Evolutionary conservation across 2,113 vertebrate species (phyloP).

Genomic region (Danio rerio): GRCz12tu NC_133197.1:19609001-19609500

Average conservation of each 20-base stretch:
- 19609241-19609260: conserved; percentile 73
- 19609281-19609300: conserved; percentile 71
- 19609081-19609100: conserved; percentile 2
- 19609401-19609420: conserved; percentile 63
- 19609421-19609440: conserved; percentile 70
- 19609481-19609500: conserved; percentile 81
- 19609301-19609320: conserved; percentile 45
- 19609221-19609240: conserved; percentile 65
- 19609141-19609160: conserved; percentile 63
- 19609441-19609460: conserved; percentile 66
- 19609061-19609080: not conserved
- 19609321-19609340: conserved; percentile 22
- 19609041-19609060: not conserved
- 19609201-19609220: conserved; percentile 47
- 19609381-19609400: conserved; percentile 67
- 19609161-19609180: conserved; percentile 53
- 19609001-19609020: not conserved
- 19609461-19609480: conserved; percentile 75
- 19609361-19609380: conserved; percentile 77
- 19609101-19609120: conserved; percentile 20
- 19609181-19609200: conserved; percentile 10
- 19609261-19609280: conserved; percentile 56
- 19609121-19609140: conserved; percentile 57
- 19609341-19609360: not conserved
- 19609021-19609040: not conserved